These are phyloP conservation scores for Galendromus occidentalis DNA, from an alignment of 1,140 invertebrate species.

Conservation along the genomic window DNA sequence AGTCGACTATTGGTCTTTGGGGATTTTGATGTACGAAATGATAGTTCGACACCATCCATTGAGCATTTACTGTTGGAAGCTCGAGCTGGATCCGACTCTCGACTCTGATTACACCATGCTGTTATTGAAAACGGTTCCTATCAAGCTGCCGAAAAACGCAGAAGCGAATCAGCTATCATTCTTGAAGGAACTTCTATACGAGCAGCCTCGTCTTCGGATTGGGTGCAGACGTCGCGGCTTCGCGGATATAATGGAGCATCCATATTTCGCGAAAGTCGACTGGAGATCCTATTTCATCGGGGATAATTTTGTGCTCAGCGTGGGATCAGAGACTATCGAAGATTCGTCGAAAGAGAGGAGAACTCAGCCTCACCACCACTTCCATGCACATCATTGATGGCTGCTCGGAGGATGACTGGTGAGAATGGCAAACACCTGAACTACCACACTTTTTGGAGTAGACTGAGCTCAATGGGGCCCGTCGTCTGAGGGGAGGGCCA, in stretches of 20 bases:
- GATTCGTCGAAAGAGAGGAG: too few relatives aligned
- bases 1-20: background rate
- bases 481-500: too few relatives aligned
- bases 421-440: too few relatives aligned
- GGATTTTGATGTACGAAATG: conserved; percentile 4
- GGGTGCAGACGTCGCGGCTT: background rate
- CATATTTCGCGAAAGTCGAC: background rate
- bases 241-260: background rate
- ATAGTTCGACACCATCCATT: background rate
- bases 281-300: background rate
- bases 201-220: background rate
- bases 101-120: background rate
- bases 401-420: too few relatives aligned
- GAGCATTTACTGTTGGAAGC: background rate
- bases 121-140: background rate
- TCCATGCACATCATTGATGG: too few relatives aligned
- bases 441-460: too few relatives aligned
- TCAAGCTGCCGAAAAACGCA: background rate
- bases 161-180: background rate
- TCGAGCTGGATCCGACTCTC: background rate
- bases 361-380: too few relatives aligned
- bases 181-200: background rate
- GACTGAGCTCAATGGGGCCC: too few relatives aligned
- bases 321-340: too few relatives aligned
- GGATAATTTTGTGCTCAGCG: too few relatives aligned